These are phyloP conservation scores for Chrysodeixis includens DNA, from an alignment of 2,888 invertebrate genomes.

Conservation along the genomic window DNA sequence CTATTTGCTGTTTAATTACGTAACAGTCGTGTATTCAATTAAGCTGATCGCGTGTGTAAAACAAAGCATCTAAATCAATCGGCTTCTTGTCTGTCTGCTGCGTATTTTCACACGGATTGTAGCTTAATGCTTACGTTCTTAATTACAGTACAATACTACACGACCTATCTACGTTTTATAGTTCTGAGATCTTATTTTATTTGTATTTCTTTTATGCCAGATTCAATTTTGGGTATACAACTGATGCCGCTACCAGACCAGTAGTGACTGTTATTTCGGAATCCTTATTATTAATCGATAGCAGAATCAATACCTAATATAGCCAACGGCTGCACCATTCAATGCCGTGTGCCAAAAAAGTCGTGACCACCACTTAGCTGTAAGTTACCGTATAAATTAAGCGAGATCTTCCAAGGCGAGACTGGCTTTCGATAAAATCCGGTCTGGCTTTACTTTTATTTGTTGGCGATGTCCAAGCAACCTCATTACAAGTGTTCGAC, in stretches of 20 bases:
- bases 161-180: no score
- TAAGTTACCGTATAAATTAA: slow-evolving; percentile 69
- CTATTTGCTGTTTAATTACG: slow-evolving; percentile 4
- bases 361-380: slow-evolving; percentile 65
- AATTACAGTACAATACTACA: neutral
- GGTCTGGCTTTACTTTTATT: slow-evolving; percentile 71
- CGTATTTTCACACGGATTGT: neutral
- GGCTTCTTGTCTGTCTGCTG: neutral
- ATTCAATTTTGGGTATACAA: neutral
- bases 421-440: slow-evolving; percentile 74
- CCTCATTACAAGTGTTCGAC: slow-evolving; percentile 58
- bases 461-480: slow-evolving; percentile 61
- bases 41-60: neutral
- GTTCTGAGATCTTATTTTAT: no score
- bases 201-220: neutral
- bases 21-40: slow-evolving; percentile 4
- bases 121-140: neutral
- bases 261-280: slow-evolving; percentile 12
- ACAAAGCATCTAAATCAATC: slow-evolving; percentile 3
- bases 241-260: neutral
- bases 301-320: slow-evolving; percentile 69
- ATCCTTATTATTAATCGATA: slow-evolving; percentile 60
- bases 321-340: slow-evolving; percentile 64
- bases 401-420: slow-evolving; percentile 72
- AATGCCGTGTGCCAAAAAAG: slow-evolving; percentile 79